Conservation (phyloP, 2,797 vertebrate species). For the Phrynocephalus guinanensis region DNA sequence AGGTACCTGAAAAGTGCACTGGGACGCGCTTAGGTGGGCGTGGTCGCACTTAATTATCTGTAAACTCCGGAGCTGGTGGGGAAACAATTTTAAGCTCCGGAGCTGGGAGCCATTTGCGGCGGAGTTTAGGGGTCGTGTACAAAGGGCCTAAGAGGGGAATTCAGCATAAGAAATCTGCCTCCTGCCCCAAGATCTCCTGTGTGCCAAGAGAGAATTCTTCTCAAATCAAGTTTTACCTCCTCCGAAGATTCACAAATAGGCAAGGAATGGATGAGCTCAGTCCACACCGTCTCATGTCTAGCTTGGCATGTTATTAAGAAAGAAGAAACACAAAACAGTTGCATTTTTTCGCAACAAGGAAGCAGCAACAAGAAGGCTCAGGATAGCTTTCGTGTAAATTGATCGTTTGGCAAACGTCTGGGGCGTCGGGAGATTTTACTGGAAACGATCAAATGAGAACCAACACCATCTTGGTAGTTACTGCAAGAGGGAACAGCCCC, state of each 20-base stretch:
- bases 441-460: slow-evolving; percentile 3
- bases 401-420: background rate
- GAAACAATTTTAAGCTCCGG: no score
- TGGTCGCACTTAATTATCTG: no score
- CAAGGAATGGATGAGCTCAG: background rate
- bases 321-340: background rate
- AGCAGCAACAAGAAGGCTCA: background rate
- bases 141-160: background rate
- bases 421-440: background rate
- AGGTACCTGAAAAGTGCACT: no score
- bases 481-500: background rate
- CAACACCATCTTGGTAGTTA: background rate
- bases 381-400: background rate
- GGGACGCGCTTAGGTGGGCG: no score
- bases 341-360: background rate
- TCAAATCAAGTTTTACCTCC: background rate
- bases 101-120: no score
- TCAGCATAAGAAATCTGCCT: background rate
- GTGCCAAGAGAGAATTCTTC: background rate
- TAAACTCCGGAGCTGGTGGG: no score
- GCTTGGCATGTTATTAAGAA: background rate
- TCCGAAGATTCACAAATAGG: background rate
- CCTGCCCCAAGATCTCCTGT: background rate
- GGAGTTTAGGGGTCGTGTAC: no score
- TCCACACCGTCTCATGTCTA: background rate